Percentiles rank a stretch among this genome's conserved stretches.
Evolutionary conservation across 2,797 vertebrate genomes (phyloP).

Genomic region (Acipenser oxyrinchus): DNA sequence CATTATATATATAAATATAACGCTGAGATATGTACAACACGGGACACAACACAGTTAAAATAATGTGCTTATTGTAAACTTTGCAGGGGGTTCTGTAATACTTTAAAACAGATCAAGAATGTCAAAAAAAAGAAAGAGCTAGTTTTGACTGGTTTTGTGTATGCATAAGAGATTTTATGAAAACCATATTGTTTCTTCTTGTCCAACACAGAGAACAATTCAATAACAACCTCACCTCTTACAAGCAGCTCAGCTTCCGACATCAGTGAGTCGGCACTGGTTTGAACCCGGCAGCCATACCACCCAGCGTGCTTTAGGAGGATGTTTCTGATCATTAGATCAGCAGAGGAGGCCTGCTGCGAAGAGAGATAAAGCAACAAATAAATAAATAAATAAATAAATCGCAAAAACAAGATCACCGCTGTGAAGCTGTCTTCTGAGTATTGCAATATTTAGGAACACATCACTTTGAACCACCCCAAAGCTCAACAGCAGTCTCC

Average conservation of each 20-base stretch:
- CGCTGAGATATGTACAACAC: too few relatives aligned
- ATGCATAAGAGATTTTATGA: too few relatives aligned
- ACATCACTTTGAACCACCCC: constrained; percentile 32
- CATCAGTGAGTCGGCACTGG: constrained; percentile 79
- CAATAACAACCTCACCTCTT: constrained; percentile 71
- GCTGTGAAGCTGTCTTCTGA: constrained; percentile 34
- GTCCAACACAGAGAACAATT: too few relatives aligned
- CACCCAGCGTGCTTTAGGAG: constrained; percentile 90
- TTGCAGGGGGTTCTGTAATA: too few relatives aligned
- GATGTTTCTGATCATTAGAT: constrained; percentile 97
- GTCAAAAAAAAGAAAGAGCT: too few relatives aligned
- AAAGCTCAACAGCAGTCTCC: constrained; percentile 32
- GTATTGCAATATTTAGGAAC: constrained; percentile 29
- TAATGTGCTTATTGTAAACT: too few relatives aligned
- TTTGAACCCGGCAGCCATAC: constrained; percentile 88
- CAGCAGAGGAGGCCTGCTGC: constrained; percentile 91
- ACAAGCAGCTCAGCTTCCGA: constrained; percentile 89
- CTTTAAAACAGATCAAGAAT: too few relatives aligned
- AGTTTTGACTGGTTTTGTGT: too few relatives aligned
- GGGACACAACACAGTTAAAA: too few relatives aligned
- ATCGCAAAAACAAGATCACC: constrained; percentile 36
- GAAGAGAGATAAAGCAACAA: constrained; percentile 10
- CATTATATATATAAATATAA: too few relatives aligned
- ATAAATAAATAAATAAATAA: constrained; percentile 14
- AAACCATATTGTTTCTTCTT: too few relatives aligned